Base-by-base conservation (phyloP, 2,888 invertebrate species). In the Macrosoma leucophasiata region DNA sequence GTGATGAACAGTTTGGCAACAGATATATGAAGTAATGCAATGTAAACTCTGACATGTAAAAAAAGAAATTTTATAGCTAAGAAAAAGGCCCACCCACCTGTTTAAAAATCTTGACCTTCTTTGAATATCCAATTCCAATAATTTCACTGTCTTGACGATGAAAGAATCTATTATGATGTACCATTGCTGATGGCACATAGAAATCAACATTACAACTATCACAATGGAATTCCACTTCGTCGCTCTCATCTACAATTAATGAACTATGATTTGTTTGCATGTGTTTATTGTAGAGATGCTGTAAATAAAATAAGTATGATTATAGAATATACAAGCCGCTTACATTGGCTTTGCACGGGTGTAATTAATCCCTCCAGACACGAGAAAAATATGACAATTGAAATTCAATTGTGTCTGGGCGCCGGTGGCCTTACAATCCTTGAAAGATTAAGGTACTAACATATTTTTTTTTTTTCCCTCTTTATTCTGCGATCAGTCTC, bases 201-300 rank as follows among this genome's bases (percentile, higher is more conserved):
- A 90, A 90, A 33, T 82, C 63, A 6, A 87, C 86, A 46, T 79
- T 67, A 49, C 90, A 90, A 27, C 77, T 73, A 32, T 86, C 78
- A 56, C 89, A 90, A 15, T 67, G 69, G 27, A 79, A 76, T 11
- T 52, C 48, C n/a, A 46, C 65, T 2, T 55, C 47, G 21, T 58
- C 52, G 12, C 38, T 7, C 29, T 21, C 26, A 3, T 30, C 34
- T 4, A 28, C 47, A 11, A n/a, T 46, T 25, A 52, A 52, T 34
- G 48, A 49, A 4, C 50, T 46, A 47, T 89, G 89, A 4, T 64
- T 77, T 27, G 66, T 55, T 41, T 66, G 57, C 41, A 88, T 58
- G 56, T 90, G 90, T 50, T 85, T 87, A 52, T 89, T 88, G 46
- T 86, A 81, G 13, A 87, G 68, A 44, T 85, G 85, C 87, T 89